Evolutionary conservation across 2,797 vertebrate genomes (phyloP).

Genomic region (Peromyscus melanophrys): DNA sequence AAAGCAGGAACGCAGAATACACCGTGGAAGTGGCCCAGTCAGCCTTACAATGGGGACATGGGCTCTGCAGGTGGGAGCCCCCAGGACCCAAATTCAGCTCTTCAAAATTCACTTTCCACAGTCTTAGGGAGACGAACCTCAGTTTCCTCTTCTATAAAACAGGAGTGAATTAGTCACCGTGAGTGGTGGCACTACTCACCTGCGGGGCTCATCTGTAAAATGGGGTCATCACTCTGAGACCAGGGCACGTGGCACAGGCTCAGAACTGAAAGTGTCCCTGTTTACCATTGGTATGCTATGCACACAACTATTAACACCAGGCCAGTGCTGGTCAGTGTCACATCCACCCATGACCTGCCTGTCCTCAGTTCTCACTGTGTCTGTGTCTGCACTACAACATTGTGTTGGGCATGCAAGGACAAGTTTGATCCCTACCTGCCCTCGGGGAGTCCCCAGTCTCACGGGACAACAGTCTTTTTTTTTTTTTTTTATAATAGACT

Average conservation of each 20-base stretch:
- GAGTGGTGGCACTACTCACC: not conserved
- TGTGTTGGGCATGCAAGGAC: not conserved
- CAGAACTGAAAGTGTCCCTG: not conserved
- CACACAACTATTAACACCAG: not conserved
- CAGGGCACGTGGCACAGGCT: rapidly evolving
- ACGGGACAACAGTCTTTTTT: not conserved
- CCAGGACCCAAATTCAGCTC: no score
- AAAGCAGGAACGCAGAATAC: not conserved
- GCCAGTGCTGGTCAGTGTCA: not conserved
- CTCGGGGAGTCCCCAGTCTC: not conserved
- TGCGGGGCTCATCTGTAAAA: not conserved
- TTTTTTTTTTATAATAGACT: no score
- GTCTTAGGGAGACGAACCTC: not conserved
- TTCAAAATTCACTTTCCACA: not conserved
- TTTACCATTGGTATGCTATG: no score
- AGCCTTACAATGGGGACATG: no score
- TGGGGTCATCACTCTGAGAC: not conserved
- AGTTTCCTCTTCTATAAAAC: not conserved
- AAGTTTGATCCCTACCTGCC: not conserved
- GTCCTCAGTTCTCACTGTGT: no score
- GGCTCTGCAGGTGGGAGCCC: not conserved
- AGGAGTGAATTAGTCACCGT: no score
- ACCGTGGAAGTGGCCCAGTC: rapidly evolving
- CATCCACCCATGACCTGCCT: rapidly evolving
- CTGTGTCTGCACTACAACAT: rapidly evolving